Conservation (phyloP, 2,797 vertebrate genomes). For the Anisognathus igniventris region DNA sequence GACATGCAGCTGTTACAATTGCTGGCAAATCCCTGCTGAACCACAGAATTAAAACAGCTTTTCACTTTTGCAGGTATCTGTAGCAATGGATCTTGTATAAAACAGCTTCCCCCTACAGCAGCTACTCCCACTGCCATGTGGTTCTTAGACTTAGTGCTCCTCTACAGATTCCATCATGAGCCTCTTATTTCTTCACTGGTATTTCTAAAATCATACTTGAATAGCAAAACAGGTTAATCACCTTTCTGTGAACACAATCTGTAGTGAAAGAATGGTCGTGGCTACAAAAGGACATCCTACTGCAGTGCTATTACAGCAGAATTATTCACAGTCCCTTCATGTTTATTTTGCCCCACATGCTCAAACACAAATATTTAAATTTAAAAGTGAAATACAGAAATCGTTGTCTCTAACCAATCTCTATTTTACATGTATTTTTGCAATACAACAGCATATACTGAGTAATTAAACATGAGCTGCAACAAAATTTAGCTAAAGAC, state of each 20-base stretch:
- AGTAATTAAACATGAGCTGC: neutral
- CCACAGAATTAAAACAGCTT: neutral
- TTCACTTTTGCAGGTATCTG: neutral
- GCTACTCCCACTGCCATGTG: neutral
- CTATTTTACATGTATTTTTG: neutral
- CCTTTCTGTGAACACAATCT: neutral
- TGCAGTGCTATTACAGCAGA: neutral
- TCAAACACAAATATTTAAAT: neutral
- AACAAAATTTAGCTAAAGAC: conserved; percentile 5
- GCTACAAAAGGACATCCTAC: neutral
- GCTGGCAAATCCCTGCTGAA: neutral
- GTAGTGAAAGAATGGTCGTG: neutral
- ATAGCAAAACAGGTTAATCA: neutral
- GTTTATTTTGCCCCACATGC: neutral
- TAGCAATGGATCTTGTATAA: neutral
- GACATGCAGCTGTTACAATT: neutral
- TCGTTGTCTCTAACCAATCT: neutral
- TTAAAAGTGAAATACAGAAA: neutral
- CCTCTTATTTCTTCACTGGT: neutral
- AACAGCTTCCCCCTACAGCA: neutral
- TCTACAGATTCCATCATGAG: neutral
- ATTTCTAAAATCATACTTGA: neutral
- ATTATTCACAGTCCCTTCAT: neutral
- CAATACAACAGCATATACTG: neutral
- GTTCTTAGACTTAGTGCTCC: neutral